Percentiles rank a stretch among this genome's conserved stretches.
These are phyloP conservation scores for Clanis bilineata DNA, from an alignment of 2,888 invertebrate species.

Conservation along the genomic window DNA sequence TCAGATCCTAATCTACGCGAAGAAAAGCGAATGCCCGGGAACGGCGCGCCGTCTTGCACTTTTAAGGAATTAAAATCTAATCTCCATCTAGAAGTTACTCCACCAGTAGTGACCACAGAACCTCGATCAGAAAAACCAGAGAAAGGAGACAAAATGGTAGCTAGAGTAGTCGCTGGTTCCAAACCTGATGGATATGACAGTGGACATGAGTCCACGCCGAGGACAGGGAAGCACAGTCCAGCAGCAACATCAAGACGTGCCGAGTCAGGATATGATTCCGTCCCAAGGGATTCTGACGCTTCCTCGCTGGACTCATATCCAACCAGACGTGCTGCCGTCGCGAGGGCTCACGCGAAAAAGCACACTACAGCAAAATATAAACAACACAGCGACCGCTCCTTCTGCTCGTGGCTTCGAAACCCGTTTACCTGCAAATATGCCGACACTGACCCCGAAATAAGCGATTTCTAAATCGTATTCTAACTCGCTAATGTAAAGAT, in stretches of 20 bases:
- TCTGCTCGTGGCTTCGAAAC: constrained; percentile 89
- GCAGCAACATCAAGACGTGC: constrained; percentile 90
- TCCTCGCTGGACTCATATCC: constrained; percentile 90
- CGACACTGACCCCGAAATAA: constrained; percentile 86
- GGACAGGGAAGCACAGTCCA: constrained; percentile 91
- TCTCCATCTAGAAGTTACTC: constrained; percentile 73
- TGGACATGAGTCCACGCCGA: constrained; percentile 91
- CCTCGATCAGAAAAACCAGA: constrained; percentile 83
- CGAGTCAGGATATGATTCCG: constrained; percentile 96
- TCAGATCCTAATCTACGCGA: constrained; percentile 94
- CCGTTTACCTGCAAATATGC: constrained; percentile 90
- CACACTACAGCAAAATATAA: constrained; percentile 85
- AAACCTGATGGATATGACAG: constrained; percentile 91
- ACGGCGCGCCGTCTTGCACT: constrained; percentile 83
- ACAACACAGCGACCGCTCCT: constrained; percentile 87
- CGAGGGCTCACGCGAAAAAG: constrained; percentile 76
- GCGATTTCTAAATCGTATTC: constrained; percentile 76
- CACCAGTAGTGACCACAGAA: constrained; percentile 82
- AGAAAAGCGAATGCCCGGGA: constrained; percentile 84
- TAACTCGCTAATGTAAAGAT: constrained; percentile 27
- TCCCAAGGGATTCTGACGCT: constrained; percentile 93
- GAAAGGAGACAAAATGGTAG: constrained; percentile 84
- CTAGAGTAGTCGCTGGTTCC: constrained; percentile 84
- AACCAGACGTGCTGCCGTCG: constrained; percentile 73
- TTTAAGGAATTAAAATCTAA: constrained; percentile 82